Evolutionary conservation across 2,888 invertebrate species (phyloP), one percentile per base, ranked within the genome.

Genomic region (Spodoptera picta): DNA sequence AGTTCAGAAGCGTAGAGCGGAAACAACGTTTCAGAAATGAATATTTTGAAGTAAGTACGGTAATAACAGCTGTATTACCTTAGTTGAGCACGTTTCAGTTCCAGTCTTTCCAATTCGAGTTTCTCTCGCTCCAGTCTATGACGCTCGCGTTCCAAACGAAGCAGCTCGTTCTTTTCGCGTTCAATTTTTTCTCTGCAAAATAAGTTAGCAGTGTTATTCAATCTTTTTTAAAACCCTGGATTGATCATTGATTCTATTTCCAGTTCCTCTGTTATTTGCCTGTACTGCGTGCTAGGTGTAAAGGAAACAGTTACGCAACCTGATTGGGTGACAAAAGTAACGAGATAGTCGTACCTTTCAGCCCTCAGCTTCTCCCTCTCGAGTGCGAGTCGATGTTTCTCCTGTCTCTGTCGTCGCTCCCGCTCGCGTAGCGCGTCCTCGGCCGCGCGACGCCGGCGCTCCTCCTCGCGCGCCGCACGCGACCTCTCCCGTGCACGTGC

Each of bases 101-200:
- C 98, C 79, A 98, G 95, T 80, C 98, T 96, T 86, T 98, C 98
- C 78, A 97, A 91, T 83, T 97, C 97, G 58, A 97, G 88, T 83
- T 96, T 96, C 81, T 97, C 97, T 14, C 97, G 92, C 83, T 97
- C 97, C 69, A 96, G 85, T 74, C 97, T 96, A 84, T 98, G 98
- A 53, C 98, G 95, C 87, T 98, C 98, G 14, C 98, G 95, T 87
- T 98, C 98, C 73, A 98, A 88, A 56, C 97, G 96, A 75, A 98
- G 92, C 27, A 98, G 89, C 85, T 98, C 98, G 14, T 97, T 97
- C 90, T 98, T 98, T 86, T 98, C 98, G 3, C 97, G 96, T 86
- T 99, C 99, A 58, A 98, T 96, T 77, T 97, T 96, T 82, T 98
- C 98, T 24, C 98, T 95, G 80, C 3, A 76, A 80, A 11, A 31